Percentiles rank a stretch among this genome's conserved stretches.
Conservation (phyloP, 2,113 vertebrate species). For the Agapornis roseicollis region DNA sequence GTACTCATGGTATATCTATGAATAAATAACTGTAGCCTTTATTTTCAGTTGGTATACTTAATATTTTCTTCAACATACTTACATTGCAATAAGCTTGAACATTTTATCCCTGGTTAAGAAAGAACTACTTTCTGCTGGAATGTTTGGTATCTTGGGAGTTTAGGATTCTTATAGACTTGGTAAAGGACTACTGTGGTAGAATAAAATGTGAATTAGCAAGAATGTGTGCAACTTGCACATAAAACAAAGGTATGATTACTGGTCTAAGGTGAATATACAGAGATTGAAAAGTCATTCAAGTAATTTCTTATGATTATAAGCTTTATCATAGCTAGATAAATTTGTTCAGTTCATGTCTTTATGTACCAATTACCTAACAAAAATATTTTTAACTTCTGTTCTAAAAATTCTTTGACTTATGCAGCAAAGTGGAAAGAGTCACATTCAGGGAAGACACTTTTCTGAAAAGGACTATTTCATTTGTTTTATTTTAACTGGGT, state of each 20-base stretch:
- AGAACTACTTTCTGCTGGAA: neutral
- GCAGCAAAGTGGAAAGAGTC: neutral
- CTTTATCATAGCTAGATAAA: neutral
- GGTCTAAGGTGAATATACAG: accelerated
- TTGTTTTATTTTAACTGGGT: neutral
- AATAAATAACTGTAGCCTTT: neutral
- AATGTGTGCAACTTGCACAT: neutral
- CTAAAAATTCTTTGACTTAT: neutral
- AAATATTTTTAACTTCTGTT: neutral
- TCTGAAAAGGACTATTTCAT: neutral
- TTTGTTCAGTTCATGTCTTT: neutral
- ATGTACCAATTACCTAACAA: neutral
- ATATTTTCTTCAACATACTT: neutral
- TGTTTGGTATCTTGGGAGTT: neutral
- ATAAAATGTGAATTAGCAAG: neutral
- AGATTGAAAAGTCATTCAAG: neutral
- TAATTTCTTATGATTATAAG: neutral
- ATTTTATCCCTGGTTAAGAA: neutral
- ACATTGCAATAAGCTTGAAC: neutral
- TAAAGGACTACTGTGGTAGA: neutral
- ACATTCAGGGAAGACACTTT: neutral
- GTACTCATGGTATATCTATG: neutral
- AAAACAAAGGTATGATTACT: neutral
- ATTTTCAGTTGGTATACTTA: neutral
- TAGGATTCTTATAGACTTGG: neutral